These are phyloP conservation scores for Saccostrea cuccullata DNA, from an alignment of 1,140 invertebrate genomes.

Conservation along the genomic window DNA sequence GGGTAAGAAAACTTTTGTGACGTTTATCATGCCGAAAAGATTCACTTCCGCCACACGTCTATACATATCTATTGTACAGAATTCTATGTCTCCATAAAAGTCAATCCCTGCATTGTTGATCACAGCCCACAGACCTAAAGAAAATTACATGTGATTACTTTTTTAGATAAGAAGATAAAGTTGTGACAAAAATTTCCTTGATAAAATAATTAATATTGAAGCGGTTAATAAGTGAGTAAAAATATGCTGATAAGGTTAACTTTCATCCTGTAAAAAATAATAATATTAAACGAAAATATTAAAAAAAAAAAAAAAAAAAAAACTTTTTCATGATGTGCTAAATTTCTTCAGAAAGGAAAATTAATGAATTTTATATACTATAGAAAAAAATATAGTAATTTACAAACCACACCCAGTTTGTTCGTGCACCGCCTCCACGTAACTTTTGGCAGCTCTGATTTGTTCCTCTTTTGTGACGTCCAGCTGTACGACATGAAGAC, in stretches of 20 bases:
- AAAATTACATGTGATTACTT: not conserved
- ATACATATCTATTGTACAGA: conserved; percentile 82
- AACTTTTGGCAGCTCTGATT: conserved; percentile 25
- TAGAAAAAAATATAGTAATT: not conserved
- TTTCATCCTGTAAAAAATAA: too few species aligned
- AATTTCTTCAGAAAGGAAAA: too few species aligned
- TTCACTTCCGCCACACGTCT: conserved; percentile 86
- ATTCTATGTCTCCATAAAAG: conserved; percentile 92
- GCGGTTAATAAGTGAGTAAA: too few species aligned
- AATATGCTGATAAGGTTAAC: too few species aligned
- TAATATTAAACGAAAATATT: too few species aligned
- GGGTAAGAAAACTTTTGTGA: conserved; percentile 87
- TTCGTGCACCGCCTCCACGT: not conserved
- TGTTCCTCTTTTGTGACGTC: conserved; percentile 60
- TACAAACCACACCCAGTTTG: not conserved
- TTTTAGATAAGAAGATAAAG: too few species aligned
- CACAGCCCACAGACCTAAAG: conserved; percentile 68
- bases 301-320: too few species aligned
- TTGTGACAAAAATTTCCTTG: too few species aligned
- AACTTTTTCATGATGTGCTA: too few species aligned
- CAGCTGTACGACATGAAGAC: conserved; percentile 67
- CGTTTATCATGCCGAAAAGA: conserved; percentile 87
- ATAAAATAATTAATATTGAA: too few species aligned
- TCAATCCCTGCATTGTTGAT: conserved; percentile 87
- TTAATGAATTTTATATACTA: too few species aligned